phyloP scores from a whole-genome alignment of 2,888 invertebrate species.

The Chydorus sphaericus region DNA sequence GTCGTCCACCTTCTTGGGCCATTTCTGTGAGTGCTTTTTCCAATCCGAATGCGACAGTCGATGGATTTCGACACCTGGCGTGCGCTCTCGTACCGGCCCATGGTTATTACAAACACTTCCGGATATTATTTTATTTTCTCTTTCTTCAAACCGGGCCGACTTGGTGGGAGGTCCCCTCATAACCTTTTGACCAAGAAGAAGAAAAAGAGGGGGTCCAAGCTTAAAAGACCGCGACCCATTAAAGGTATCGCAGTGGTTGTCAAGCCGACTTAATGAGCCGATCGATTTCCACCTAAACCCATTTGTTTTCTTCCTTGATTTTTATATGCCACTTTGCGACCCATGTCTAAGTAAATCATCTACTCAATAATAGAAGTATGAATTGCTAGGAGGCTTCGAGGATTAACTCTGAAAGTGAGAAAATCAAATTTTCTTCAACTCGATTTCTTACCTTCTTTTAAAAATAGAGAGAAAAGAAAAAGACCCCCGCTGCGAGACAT shows the following conservation, averaged over 20 bases:
- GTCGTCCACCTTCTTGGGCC: too few species aligned
- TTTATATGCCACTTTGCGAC: not conserved
- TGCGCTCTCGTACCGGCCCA: not conserved
- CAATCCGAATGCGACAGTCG: not conserved
- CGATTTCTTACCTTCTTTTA: not conserved
- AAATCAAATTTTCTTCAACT: not conserved
- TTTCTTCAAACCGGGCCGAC: not conserved
- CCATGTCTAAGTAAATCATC: too few species aligned
- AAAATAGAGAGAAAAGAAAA: not conserved
- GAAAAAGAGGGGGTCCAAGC: not conserved
- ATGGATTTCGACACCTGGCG: not conserved
- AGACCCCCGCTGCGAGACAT: constrained; percentile 3
- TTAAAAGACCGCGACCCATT: not conserved
- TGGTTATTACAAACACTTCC: not conserved
- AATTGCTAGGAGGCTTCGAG: too few species aligned
- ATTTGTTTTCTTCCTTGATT: not conserved
- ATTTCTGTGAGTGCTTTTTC: constrained; percentile 8
- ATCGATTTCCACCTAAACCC: not conserved
- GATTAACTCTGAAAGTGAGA: not conserved
- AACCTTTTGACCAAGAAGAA: not conserved
- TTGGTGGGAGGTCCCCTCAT: too few species aligned
- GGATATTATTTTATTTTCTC: not conserved
- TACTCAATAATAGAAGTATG: too few species aligned
- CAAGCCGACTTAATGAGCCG: constrained; percentile 1
- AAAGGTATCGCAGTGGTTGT: not conserved